Percentiles rank a stretch among this genome's conserved stretches.
These are phyloP conservation scores for Potorous gilbertii DNA, from an alignment of 2,797 vertebrate species.

Conservation along the genomic window DNA sequence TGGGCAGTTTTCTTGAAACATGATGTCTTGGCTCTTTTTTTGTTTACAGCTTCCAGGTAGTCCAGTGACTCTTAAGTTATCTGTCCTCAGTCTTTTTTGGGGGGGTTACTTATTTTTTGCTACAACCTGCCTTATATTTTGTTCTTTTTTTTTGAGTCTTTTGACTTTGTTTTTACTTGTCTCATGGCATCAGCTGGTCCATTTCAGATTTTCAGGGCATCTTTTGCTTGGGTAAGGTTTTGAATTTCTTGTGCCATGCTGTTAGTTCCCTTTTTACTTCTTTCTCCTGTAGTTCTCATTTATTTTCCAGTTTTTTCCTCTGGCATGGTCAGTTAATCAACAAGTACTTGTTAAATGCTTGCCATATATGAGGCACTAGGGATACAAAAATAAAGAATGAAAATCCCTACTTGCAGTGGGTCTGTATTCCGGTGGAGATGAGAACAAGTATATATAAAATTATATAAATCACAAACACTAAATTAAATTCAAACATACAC, in stretches of 20 bases:
- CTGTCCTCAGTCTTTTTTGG: background rate
- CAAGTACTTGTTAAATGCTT: background rate
- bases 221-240: background rate
- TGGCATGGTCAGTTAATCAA: background rate
- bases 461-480: background rate
- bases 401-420: background rate
- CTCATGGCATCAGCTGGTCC: background rate
- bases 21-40: background rate
- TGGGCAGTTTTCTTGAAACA: background rate
- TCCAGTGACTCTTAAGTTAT: background rate
- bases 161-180: background rate
- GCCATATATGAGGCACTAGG: background rate
- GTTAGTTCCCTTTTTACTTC: background rate
- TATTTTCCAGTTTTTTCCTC: background rate
- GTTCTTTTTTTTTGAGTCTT: background rate
- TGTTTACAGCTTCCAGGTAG: background rate
- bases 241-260: background rate
- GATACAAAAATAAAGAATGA: background rate
- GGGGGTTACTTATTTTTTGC: background rate
- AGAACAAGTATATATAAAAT: background rate
- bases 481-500: too few relatives aligned
- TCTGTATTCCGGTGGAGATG: background rate
- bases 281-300: background rate
- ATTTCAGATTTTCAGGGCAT: background rate
- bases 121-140: background rate